These are phyloP conservation scores for Calyptomena viridis DNA, from an alignment of 2,113 vertebrate genomes.

Conservation along the genomic window DNA sequence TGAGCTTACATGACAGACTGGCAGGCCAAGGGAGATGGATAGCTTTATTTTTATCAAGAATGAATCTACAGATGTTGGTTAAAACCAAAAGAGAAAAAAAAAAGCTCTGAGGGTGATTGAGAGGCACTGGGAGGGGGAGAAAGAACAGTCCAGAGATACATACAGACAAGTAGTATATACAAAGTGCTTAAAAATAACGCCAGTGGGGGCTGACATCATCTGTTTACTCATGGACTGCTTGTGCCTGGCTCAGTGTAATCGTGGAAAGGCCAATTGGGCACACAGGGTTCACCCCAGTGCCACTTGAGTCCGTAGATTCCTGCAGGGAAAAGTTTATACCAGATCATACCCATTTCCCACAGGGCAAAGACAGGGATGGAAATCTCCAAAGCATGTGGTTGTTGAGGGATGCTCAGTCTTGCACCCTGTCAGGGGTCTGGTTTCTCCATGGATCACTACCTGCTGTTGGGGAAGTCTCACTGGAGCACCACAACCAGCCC, in stretches of 20 bases:
- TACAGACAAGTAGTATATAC: conserved; percentile 22
- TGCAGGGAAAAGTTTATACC: neutral
- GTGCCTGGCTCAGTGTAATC: neutral
- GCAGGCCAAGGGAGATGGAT: conserved; percentile 66
- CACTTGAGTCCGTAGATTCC: neutral
- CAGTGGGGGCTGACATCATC: conserved; percentile 27
- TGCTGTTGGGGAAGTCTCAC: rapidly evolving
- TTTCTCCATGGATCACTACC: neutral
- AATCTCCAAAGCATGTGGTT: rapidly evolving
- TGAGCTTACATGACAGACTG: conserved; percentile 45
- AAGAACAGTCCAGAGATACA: neutral
- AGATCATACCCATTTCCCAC: rapidly evolving
- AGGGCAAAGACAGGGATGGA: neutral
- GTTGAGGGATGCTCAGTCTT: neutral
- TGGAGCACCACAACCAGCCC: neutral
- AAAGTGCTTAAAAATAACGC: conserved; percentile 24
- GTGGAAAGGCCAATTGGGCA: neutral
- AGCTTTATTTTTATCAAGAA: conserved; percentile 68
- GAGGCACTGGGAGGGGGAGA: neutral
- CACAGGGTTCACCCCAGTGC: neutral
- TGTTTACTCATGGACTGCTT: neutral
- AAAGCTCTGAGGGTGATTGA: neutral
- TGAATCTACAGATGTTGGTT: conserved; percentile 58
- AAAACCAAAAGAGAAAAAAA: neutral
- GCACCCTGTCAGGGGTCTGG: rapidly evolving